Evolutionary conservation across 92 coral and sea anemone species (phyloP).

Genomic region (Blastomussa wellsi): DNA sequence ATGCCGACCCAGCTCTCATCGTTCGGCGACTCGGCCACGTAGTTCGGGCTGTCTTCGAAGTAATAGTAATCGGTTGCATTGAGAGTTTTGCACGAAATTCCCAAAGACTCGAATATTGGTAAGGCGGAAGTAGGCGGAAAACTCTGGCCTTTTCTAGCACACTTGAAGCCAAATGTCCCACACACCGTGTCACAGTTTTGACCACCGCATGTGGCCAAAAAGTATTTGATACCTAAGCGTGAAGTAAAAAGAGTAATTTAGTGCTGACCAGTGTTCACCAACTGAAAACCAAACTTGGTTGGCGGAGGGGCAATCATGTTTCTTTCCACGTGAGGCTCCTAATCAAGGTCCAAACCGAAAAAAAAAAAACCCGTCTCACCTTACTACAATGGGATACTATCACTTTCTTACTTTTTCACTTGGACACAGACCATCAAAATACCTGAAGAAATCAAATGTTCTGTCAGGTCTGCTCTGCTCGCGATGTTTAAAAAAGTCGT

Average conservation of each 20-base stretch:
- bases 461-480: no score
- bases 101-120: constrained; percentile 39
- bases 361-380: no score
- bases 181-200: constrained; percentile 51
- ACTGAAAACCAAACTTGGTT: no score
- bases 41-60: constrained; percentile 39
- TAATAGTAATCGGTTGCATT: constrained; percentile 8
- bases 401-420: no score
- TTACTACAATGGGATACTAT: no score
- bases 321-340: no score
- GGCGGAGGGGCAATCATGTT: no score
- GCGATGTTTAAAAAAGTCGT: no score
- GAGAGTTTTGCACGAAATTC: constrained; percentile 28
- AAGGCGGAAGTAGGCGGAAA: constrained; percentile 38
- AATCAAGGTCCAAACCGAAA: no score
- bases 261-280: no score
- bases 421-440: no score
- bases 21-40: constrained; percentile 1
- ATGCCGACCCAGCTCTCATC: constrained; percentile 27
- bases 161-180: constrained; percentile 22
- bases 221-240: constrained; percentile 39
- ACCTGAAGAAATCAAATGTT: no score
- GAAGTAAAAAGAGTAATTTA: neutral
- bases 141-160: constrained; percentile 47
- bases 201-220: constrained; percentile 31